Base-by-base conservation (phyloP, 2,113 vertebrate species). In the Phalacrocorax aristotelis region DNA sequence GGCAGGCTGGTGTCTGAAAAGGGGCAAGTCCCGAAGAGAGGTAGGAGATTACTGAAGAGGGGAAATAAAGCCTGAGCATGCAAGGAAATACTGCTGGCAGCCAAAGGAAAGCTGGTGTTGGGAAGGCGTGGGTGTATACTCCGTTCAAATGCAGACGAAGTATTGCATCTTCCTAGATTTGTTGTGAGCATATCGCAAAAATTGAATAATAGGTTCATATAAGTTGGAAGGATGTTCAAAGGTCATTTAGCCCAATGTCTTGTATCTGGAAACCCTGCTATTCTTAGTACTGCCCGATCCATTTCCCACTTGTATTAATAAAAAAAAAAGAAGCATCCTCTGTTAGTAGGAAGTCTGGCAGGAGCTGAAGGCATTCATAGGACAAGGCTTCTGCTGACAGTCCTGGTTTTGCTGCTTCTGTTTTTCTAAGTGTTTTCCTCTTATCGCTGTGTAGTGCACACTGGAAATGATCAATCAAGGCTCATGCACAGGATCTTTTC, bases 401-500 rank as follows among this genome's bases (percentile, higher is more conserved):
- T 74, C 80, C 58, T 89, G 29, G 1, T 72, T 93, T 74, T 65
- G 65, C 55, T 71, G 26, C 66, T 90, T 51, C 81, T 94, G 84
- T 66, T 89, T 87, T 87, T 84, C 72, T 62, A 10, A 91, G 70
- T 58, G 81, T 91, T 95, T 94, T 90, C 83, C 26, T 94, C 81
- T 95, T 93, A 90, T 48, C 64, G 16, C 75, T 30, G 38, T 80
- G 42, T 85, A 72, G 58, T 55, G 75, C 75, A 80, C 58, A 22
- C 66, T 95, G 70, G 78, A 96, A 95, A 74, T 88, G 78, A 97
- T 97, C 87, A 94, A 83, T 94, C 82, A 88, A 68, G 89, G 71
- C 76, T 93, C 71, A n/a, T 34, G 79, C 84, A 91, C 78, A 78
- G 84, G 64, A 88, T 95, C 89, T 93, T 95, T 95, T 80, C 58